A percentile compares a stretch with the other conserved stretches of the same genome.
phyloP scores from a whole-genome alignment of 2,888 invertebrate species.

The Andrena chrysosceles region DNA sequence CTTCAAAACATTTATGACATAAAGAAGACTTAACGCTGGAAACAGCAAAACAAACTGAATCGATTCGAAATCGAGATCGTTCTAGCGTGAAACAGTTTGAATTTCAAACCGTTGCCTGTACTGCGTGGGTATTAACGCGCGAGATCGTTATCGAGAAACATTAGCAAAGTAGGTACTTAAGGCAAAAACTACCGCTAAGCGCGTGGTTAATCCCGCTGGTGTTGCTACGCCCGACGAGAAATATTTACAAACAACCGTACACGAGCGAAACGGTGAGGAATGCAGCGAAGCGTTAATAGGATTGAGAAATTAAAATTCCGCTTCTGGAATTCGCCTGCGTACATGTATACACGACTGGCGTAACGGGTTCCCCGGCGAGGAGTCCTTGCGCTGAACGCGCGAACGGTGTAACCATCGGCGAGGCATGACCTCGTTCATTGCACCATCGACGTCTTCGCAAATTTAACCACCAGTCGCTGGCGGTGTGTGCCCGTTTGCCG shows the following conservation, averaged over 20 bases:
- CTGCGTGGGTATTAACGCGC: background rate
- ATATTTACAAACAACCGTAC: slow-evolving; percentile 25
- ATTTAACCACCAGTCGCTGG: slow-evolving; percentile 24
- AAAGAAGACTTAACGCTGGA: too few species aligned
- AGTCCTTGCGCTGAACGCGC: slow-evolving; percentile 47
- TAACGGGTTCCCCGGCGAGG: slow-evolving; percentile 68
- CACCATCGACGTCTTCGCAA: slow-evolving; percentile 33
- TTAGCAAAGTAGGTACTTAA: background rate
- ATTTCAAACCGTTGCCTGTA: background rate
- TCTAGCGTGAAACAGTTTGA: background rate
- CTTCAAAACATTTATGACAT: background rate
- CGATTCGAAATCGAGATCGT: background rate
- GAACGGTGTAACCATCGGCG: slow-evolving; percentile 44
- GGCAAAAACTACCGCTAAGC: background rate
- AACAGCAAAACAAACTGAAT: background rate
- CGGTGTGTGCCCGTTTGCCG: slow-evolving; percentile 17
- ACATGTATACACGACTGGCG: slow-evolving; percentile 36
- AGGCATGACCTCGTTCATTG: slow-evolving; percentile 70
- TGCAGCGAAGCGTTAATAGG: slow-evolving; percentile 66
- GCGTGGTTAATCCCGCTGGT: background rate
- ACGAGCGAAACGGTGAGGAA: slow-evolving; percentile 49
- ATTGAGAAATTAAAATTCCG: slow-evolving; percentile 75
- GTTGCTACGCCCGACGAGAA: slow-evolving; percentile 11
- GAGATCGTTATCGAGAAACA: background rate
- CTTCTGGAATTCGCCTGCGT: slow-evolving; percentile 62